These are phyloP conservation scores for Terebella lapidaria DNA, from an alignment of 2,888 invertebrate species.

Conservation along the genomic window DNA sequence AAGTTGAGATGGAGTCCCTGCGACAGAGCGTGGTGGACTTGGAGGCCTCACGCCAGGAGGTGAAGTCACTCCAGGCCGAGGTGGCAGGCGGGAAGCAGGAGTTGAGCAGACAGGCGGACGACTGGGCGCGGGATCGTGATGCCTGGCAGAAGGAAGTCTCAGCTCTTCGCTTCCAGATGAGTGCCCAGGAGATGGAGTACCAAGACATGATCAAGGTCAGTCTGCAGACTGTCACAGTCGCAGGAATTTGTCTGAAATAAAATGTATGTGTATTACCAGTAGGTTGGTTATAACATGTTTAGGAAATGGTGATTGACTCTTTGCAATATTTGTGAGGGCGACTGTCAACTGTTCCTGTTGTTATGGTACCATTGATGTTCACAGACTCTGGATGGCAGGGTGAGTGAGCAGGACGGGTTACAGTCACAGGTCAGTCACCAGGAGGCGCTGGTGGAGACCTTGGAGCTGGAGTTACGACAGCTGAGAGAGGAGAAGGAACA, in stretches of 20 bases:
- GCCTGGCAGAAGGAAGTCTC: not conserved
- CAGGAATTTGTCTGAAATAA: too few species aligned
- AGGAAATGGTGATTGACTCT: too few species aligned
- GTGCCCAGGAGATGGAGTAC: not conserved
- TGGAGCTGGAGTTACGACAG: not conserved
- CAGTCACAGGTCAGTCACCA: not conserved
- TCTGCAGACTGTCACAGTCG: not conserved
- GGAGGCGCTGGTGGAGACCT: not conserved
- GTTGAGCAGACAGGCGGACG: not conserved
- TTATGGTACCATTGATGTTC: too few species aligned
- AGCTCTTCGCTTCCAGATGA: not conserved
- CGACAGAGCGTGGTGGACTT: not conserved
- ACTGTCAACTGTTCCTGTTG: too few species aligned
- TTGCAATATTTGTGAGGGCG: too few species aligned
- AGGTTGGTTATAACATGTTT: too few species aligned
- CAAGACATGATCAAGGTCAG: not conserved
- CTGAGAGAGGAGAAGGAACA: not conserved
- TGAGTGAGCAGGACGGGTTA: not conserved
- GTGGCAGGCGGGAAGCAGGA: not conserved
- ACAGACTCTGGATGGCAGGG: too few species aligned
- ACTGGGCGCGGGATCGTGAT: not conserved
- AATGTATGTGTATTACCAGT: too few species aligned
- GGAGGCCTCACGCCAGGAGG: too few species aligned
- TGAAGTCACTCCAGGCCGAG: not conserved
- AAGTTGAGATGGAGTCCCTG: not conserved